Percentiles rank a stretch among this genome's conserved stretches.
Conservation (phyloP, 1,140 invertebrate genomes). For the Ptiloglossa arizonensis region DNA sequence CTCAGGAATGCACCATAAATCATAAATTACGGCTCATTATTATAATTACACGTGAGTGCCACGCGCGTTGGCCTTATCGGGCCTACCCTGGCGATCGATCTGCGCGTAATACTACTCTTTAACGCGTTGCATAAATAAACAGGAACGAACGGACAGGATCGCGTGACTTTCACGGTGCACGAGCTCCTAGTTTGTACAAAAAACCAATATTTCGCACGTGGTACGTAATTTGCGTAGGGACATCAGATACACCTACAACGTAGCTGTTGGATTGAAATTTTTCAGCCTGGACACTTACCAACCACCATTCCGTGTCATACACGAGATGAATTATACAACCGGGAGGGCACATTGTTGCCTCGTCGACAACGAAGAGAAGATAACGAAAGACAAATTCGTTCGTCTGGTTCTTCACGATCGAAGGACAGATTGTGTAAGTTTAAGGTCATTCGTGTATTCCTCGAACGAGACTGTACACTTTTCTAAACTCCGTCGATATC, state of each 20-base stretch:
- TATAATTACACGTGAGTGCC: constrained; percentile 72
- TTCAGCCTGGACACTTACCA: too few relatives aligned
- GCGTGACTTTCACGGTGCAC: constrained; percentile 26
- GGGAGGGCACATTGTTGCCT: too few relatives aligned
- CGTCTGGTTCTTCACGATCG: too few relatives aligned
- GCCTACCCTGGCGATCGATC: constrained; percentile 32
- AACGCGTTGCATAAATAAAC: constrained; percentile 58
- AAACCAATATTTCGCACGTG: neutral
- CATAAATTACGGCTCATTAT: constrained; percentile 71
- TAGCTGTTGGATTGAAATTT: too few relatives aligned
- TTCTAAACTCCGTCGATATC: too few relatives aligned
- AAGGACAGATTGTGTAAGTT: too few relatives aligned
- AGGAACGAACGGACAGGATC: constrained; percentile 34
- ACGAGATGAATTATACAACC: too few relatives aligned
- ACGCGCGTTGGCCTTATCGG: constrained; percentile 41
- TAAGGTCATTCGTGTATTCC: too few relatives aligned
- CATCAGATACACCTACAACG: neutral
- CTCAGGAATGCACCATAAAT: constrained; percentile 60
- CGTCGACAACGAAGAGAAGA: too few relatives aligned
- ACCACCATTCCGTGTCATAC: too few relatives aligned
- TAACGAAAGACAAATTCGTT: too few relatives aligned
- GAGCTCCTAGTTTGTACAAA: neutral
- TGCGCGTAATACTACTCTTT: constrained; percentile 47
- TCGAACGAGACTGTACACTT: too few relatives aligned
- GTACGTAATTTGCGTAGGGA: neutral